A percentile compares a stretch with the other conserved stretches of the same genome.
Conservation (phyloP, 2,113 vertebrate genomes). For the Chionomys nivalis region DNA sequence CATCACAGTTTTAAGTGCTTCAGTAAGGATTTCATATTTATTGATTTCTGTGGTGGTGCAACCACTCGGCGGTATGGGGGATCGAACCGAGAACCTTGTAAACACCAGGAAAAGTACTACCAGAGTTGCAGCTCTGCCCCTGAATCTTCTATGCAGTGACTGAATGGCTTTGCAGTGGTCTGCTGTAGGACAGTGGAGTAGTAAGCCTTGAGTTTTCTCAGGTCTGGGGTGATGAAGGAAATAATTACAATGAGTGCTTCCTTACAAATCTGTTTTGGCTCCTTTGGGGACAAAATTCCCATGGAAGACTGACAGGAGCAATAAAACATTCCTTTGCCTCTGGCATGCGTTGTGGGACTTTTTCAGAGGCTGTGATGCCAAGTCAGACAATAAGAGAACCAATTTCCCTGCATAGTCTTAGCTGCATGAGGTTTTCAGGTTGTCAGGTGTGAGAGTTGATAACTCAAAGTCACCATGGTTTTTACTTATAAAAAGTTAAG, state of each 20-base stretch:
- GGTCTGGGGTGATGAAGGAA: background rate
- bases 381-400: constrained; percentile 18
- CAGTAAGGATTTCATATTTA: background rate
- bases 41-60: background rate
- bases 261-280: background rate
- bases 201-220: background rate
- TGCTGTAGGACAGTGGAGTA: background rate
- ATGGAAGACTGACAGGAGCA: background rate
- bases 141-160: background rate
- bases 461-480: background rate
- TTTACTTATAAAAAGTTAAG: background rate
- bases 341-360: background rate
- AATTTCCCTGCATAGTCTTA: background rate
- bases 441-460: background rate
- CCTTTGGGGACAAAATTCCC: background rate
- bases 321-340: background rate
- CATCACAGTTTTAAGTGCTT: background rate
- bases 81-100: background rate
- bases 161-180: background rate
- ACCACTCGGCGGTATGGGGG: background rate
- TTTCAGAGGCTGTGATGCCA: background rate
- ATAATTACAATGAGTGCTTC: background rate
- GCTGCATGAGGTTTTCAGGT: background rate
- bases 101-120: rapidly evolving
- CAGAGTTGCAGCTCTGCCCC: too few species aligned